phyloP scores from a whole-genome alignment of 1,140 invertebrate genomes.

The Varroa destructor region DNA sequence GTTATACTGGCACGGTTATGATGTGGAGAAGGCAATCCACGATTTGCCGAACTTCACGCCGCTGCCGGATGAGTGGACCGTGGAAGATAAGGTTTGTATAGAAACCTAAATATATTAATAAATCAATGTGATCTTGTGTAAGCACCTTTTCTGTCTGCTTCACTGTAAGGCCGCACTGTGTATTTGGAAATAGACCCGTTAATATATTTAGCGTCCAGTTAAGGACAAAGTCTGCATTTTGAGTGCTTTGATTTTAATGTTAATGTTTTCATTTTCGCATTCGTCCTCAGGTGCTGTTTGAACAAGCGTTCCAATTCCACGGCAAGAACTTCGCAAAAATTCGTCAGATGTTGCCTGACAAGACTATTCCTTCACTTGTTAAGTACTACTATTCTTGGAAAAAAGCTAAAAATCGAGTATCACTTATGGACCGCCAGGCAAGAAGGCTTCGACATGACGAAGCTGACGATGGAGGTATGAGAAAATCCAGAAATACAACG shows the following conservation, averaged over 20 bases:
- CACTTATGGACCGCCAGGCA: constrained; percentile 78
- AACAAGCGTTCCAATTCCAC: constrained; percentile 94
- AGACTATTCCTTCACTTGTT: constrained; percentile 84
- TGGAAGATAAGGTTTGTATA: constrained; percentile 74
- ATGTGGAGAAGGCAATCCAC: constrained; percentile 73
- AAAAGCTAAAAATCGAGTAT: constrained; percentile 76
- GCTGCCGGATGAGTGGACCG: constrained; percentile 94
- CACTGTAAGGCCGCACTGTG: too few species aligned
- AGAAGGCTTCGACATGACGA: constrained; percentile 49
- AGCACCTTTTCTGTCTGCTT: too few species aligned
- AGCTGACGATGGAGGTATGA: constrained; percentile 44
- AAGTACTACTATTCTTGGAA: constrained; percentile 99
- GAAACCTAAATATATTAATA: too few species aligned
- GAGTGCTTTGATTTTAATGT: too few species aligned
- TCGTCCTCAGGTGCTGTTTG: constrained; percentile 52
- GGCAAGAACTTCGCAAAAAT: constrained; percentile 95
- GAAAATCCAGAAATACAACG: not conserved
- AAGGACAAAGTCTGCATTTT: too few species aligned
- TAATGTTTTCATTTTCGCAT: too few species aligned
- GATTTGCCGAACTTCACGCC: constrained; percentile 93
- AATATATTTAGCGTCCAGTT: too few species aligned
- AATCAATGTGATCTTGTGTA: too few species aligned
- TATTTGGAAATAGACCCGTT: too few species aligned
- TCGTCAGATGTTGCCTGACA: constrained; percentile 91
- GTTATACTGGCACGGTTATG: constrained; percentile 96